Base-by-base conservation (phyloP, 2,113 vertebrate species). In the Proterorhinus semilunaris region DNA sequence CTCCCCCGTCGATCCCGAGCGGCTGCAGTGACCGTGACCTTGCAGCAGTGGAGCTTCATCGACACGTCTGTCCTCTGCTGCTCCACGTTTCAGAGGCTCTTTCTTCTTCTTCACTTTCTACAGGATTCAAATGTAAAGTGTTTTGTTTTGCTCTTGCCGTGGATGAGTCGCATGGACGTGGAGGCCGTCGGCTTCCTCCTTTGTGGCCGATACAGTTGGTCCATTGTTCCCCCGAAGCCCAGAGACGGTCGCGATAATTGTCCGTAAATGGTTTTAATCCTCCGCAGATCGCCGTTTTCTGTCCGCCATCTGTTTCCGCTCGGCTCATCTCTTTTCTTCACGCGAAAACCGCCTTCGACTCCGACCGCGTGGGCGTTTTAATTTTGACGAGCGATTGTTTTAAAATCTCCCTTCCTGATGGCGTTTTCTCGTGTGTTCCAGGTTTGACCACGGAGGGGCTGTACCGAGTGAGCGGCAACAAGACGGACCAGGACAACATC, bases 401-500 rank as follows among this genome's bases (percentile, higher is more conserved):
- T 17, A 11, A 11, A 27, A 54, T 54, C 4, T 17, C 7, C 5
- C 8, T 10, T 54, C 21, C 21, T 54, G 51, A 53, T 17, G 1
- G 2, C 1, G 9, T 21, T 21, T 27, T 27, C 10, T 55, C 27
- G 12, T 11, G 6, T 55, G 10, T 55, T 27, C 17, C 53, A 55
- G 53, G 53, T 27, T 55, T 55, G 53, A 55, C 53, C 16, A 55
- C 53, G 12, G 53, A 55, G 11, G 53, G 53, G 5, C 11, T 55
- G 53, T 55, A 55, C 17, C 11, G 53, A 55, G 53, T 55, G 9
- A 55, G 53, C 53, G 53, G 53, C 9, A 55, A 55, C 53, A 55
- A 55, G 11, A 55, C 53, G 17, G 53, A 55, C 53, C 53, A 55
- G 27, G 53, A 55, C 53, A 55, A 55, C 17, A 55, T 55, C 17